phyloP scores from a whole-genome alignment of 1,140 invertebrate genomes.

The Hycleus cichorii region DNA sequence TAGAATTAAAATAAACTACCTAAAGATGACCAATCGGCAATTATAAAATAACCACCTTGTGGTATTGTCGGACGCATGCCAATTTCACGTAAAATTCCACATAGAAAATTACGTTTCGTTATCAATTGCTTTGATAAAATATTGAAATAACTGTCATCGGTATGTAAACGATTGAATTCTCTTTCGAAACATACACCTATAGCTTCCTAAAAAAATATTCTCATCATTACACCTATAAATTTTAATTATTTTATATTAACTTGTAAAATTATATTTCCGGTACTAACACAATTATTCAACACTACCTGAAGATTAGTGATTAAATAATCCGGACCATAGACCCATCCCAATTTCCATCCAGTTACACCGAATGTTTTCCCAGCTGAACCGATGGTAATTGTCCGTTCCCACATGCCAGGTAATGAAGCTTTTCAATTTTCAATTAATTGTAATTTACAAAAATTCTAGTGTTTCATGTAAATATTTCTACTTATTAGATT shows the following conservation, averaged over 20 bases:
- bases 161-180: constrained; percentile 64
- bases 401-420: constrained; percentile 97
- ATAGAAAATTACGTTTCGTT: constrained; percentile 81
- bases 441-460: no score
- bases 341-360: constrained; percentile 98
- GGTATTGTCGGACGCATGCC: constrained; percentile 90
- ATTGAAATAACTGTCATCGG: constrained; percentile 79
- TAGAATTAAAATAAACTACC: constrained; percentile 44
- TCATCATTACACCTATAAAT: no score
- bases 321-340: constrained; percentile 76
- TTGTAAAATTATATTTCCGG: constrained; percentile 58
- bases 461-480: no score
- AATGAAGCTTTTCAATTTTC: constrained; percentile 55
- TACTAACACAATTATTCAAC: constrained; percentile 93
- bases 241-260: no score
- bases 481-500: no score
- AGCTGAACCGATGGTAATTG: constrained; percentile 93
- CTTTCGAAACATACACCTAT: constrained; percentile 83
- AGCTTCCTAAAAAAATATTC: constrained; percentile 71
- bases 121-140: constrained; percentile 69
- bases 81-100: constrained; percentile 63
- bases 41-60: constrained; percentile 94
- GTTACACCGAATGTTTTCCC: constrained; percentile 98
- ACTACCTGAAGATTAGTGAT: constrained; percentile 77
- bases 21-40: constrained; percentile 84